Base-by-base conservation (phyloP, 1,140 invertebrate genomes). In the Drosophila micromelanica region DNA sequence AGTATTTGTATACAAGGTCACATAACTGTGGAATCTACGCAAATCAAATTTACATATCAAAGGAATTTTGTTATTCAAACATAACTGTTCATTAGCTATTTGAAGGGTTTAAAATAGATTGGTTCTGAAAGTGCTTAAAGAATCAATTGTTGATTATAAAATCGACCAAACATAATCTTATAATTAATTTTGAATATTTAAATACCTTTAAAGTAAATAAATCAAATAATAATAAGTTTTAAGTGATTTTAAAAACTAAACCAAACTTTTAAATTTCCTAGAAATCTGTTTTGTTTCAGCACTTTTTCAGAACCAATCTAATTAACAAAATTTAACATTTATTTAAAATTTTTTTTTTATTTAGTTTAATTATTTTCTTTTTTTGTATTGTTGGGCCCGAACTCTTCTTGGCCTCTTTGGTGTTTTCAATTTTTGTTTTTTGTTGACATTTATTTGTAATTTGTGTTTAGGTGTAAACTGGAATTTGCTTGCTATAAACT, bases 401-500 rank as follows among this genome's bases (percentile, higher is more conserved):
- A 48, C n/a, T 27, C 20, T 8, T 15, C 37, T 12, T 13, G 52
- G 38, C 57, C 56, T 35, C 23, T 60, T 45, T 40, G 37, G 12
- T 51, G 48, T 68, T 61, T 32, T 45, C 46, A 40, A 48, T 46
- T 45, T 30, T 20, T 52, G 55, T 15, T 60, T 42, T 27, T 49
- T 51, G 43, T 45, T 78, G 11, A 12, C 5, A 38, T 51, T 52
- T 6, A 32, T 40, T 43, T 35, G 2, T 32, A 45, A 37, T 37
- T 46, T 45, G 38, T 61, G 51, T 76, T 78, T 89, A 89, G 75
- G 78, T 89, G 71, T 87, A 82, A 87, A 87, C 71, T 87, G 82
- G 82, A 87, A 87, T 87, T 89, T 87, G 78, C 64, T 82, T 89
- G 78, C 72, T 82, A 87, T 73, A 32, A 89, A 89, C 82, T 87